Percentiles rank a stretch among this genome's conserved stretches.
phyloP scores from a whole-genome alignment of 2,113 vertebrate genomes.

The Emydocephalus ijimae region DNA sequence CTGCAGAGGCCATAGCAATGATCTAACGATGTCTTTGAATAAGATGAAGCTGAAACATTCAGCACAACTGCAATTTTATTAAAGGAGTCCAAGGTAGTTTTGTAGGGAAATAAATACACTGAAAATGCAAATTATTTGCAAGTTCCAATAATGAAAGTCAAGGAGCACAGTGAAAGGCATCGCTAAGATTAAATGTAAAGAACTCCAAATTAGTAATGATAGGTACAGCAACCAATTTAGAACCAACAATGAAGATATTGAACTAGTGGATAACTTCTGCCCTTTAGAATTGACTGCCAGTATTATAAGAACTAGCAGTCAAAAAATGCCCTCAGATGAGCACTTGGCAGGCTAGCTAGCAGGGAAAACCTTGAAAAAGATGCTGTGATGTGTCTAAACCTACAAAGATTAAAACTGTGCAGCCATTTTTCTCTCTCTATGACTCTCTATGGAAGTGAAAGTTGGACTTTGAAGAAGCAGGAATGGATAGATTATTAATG shows the following conservation, averaged over 20 bases:
- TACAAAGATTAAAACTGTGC: neutral
- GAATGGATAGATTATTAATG: neutral
- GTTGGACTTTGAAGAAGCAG: neutral
- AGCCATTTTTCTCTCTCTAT: neutral
- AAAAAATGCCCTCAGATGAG: neutral
- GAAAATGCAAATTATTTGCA: neutral
- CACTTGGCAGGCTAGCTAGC: neutral
- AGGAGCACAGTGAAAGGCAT: neutral
- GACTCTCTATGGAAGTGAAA: neutral
- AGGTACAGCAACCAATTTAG: neutral
- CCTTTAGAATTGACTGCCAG: neutral
- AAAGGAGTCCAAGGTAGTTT: neutral
- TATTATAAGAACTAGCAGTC: neutral
- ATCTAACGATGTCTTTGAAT: neutral
- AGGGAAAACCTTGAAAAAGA: neutral
- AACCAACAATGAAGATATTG: neutral
- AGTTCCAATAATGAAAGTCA: neutral
- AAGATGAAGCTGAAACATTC: neutral
- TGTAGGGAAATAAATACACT: neutral
- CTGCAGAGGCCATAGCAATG: neutral
- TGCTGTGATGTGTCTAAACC: neutral
- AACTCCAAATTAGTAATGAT: neutral
- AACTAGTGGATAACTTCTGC: neutral
- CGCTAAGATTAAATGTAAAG: neutral
- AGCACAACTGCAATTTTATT: neutral